Evolutionary conservation across 30 jellyfish, hydroid and myxozoan genomes (phyloP).

Genomic region (Pseudorhiza aurosa): DNA sequence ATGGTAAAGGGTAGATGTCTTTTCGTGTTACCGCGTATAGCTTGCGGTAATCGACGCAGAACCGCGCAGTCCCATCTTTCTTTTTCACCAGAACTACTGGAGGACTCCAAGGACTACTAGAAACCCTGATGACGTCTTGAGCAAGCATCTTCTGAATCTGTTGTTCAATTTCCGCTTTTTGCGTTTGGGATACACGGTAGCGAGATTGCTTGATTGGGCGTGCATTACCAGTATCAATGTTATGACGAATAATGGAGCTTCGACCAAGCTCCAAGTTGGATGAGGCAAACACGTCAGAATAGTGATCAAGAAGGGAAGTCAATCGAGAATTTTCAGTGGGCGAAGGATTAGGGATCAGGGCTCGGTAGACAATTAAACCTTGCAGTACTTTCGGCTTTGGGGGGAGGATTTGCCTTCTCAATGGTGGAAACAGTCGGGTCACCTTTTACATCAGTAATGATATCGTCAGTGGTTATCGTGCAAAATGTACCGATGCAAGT

Average conservation of each 20-base stretch:
- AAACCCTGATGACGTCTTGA: conserved; percentile 24
- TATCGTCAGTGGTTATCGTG: background rate
- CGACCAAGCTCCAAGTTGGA: conserved; percentile 21
- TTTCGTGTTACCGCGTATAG: conserved; percentile 57
- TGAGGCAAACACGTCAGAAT: conserved; percentile 2
- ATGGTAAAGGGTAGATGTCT: conserved; percentile 48
- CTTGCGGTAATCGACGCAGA: conserved; percentile 50
- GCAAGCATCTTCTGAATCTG: conserved; percentile 18
- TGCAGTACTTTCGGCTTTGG: background rate
- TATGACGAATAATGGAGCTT: conserved; percentile 9
- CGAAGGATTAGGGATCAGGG: background rate
- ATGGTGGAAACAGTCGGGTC: background rate
- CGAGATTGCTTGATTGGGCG: conserved; percentile 25
- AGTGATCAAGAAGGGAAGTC: background rate
- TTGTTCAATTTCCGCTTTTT: background rate
- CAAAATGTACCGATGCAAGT: conserved; percentile 12
- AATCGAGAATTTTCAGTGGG: background rate
- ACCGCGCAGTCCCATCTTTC: conserved; percentile 49
- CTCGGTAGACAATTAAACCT: conserved; percentile 2
- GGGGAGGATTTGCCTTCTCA: background rate
- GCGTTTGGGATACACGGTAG: conserved; percentile 4
- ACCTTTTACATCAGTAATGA: background rate
- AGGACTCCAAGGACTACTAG: conserved; percentile 65
- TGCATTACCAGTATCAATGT: conserved; percentile 33
- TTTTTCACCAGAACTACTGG: conserved; percentile 68